Conservation (phyloP, 1,140 invertebrate species). For the Camponotus pennsylvanicus region DNA sequence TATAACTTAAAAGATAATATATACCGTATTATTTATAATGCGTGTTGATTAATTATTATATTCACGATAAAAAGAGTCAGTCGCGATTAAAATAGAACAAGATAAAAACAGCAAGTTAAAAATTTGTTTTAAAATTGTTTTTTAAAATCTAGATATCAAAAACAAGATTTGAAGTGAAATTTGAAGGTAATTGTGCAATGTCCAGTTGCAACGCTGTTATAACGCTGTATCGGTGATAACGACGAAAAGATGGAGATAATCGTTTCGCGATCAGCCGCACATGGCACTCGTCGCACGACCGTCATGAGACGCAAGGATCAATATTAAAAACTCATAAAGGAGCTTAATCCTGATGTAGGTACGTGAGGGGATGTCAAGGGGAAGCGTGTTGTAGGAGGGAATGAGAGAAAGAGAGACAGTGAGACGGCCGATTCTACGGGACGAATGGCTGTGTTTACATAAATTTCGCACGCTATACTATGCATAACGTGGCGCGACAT, state of each 20-base stretch:
- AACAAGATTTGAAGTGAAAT: not conserved
- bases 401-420: not conserved
- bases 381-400: not conserved
- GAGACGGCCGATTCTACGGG: not conserved
- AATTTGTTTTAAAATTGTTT: not conserved
- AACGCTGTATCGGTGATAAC: not conserved
- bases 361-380: conserved; percentile 9
- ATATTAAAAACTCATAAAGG: conserved; percentile 53
- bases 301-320: conserved; percentile 5
- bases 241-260: conserved; percentile 36
- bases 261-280: conserved; percentile 48
- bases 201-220: not conserved
- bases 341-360: conserved; percentile 7
- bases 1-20: not conserved
- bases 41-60: not conserved
- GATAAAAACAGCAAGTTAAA: not conserved
- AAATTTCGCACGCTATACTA: conserved; percentile 71
- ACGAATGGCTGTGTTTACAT: conserved; percentile 68
- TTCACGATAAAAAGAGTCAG: not conserved
- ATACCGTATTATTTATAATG: not conserved
- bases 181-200: not conserved
- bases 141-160: not conserved
- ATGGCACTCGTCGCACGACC: conserved; percentile 22
- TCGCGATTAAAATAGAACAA: not conserved
- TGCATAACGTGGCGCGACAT: conserved; percentile 68